Base-by-base conservation (phyloP, 2,113 vertebrate species). In the Lepisosteus oculatus region DNA sequence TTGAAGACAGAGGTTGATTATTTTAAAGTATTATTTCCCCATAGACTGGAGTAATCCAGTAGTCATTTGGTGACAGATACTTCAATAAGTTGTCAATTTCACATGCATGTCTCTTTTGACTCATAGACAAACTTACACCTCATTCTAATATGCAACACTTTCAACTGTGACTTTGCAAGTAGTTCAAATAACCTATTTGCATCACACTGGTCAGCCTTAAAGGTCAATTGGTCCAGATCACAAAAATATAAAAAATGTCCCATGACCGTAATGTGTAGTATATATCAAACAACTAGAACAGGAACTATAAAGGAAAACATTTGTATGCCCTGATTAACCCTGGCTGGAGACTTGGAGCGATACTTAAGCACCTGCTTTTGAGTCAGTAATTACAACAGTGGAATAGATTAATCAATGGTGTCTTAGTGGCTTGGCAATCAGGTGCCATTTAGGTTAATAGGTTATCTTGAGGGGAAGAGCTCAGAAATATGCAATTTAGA, bases 401-500 rank as follows among this genome's bases (percentile, higher is more conserved):
- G 80, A 83, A 86, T 82, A 80, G 78, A 77, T 77, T 76, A 86
- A 85, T 82, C 82, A 85, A 83, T 77, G 63, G 84, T 80, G 77
- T 78, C 78, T 85, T 89, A 90, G 88, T 88, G 84, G 83, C 85
- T 85, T 79, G 83, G 85, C 83, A 86, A 87, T 91, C 87, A 89
- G 85, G 73, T 76, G 84, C 83, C 85, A 84, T 90, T 87, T 82
- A 85, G 85, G 87, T 89, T 90, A 90, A 90, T 89, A 86, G 83
- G 76, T 77, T 85, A 87, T 87, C 82, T 84, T 83, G 79, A 76
- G n/a, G 81, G 83, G 85, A 76, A 84, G 79, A 78, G 80, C 80
- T 76, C 74, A 81, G 86, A 91, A 89, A 91, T 91, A 88, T 90
- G 86, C 79, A 83, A 87, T 89, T 90, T 85, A 78, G 78, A 87